A percentile compares a stretch with the other conserved stretches of the same genome.
These are phyloP conservation scores for Noctua janthe DNA, from an alignment of 2,888 invertebrate species.

Conservation along the genomic window DNA sequence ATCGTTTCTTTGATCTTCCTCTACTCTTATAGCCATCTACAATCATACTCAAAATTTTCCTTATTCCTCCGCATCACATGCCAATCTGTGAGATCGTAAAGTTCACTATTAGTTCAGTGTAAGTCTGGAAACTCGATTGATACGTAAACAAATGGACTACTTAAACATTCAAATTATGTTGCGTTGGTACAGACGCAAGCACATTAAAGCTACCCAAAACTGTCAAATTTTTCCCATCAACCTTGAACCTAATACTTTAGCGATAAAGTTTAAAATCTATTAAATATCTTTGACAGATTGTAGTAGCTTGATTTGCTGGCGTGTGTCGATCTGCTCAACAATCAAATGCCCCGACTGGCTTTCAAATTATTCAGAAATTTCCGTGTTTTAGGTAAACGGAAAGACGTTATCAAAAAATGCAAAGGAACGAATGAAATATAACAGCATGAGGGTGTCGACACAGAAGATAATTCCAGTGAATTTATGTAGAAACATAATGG, in stretches of 20 bases:
- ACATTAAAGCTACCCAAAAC: no score
- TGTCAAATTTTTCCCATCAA: no score
- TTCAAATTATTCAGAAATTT: constrained; percentile 21
- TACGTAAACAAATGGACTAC: neutral
- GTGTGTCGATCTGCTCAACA: neutral
- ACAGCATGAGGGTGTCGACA: constrained; percentile 81
- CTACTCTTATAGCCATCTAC: no score
- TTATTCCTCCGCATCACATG: no score
- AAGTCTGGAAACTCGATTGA: neutral
- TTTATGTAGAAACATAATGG: constrained; percentile 71
- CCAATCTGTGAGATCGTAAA: neutral
- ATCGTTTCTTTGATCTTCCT: no score
- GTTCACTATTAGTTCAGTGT: neutral
- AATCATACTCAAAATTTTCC: no score
- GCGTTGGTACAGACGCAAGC: no score
- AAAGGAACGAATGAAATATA: constrained; percentile 77
- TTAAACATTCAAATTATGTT: neutral
- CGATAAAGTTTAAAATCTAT: no score
- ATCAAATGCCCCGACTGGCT: neutral
- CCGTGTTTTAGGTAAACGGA: constrained; percentile 74
- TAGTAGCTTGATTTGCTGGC: no score
- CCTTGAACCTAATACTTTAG: no score
- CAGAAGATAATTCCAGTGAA: constrained; percentile 77
- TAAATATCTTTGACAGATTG: no score
- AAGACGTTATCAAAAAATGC: constrained; percentile 74